Conservation (phyloP, 2,888 invertebrate genomes). For the Amiota communis region DNA sequence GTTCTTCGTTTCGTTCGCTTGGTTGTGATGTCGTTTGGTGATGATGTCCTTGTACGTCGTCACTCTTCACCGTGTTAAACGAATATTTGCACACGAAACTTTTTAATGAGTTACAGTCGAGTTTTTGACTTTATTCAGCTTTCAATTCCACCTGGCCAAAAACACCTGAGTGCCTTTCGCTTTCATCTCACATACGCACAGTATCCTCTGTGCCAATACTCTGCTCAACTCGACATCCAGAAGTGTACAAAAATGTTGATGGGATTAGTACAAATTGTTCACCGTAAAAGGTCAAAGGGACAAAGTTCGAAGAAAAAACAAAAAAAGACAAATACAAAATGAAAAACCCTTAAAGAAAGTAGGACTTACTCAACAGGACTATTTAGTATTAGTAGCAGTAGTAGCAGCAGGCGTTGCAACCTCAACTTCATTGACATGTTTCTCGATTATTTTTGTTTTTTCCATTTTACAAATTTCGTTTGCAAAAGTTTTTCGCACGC, state of each 20-base stretch:
- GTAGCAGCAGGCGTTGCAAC: neutral
- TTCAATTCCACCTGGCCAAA: neutral
- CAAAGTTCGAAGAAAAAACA: neutral
- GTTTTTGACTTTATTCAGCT: constrained; percentile 8
- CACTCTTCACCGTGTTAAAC: constrained; percentile 30
- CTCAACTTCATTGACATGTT: constrained; percentile 9
- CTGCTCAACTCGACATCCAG: constrained; percentile 7
- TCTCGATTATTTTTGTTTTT: neutral
- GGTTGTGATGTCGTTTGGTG: constrained; percentile 1
- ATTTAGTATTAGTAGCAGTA: neutral
- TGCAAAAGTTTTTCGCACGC: constrained; percentile 6
- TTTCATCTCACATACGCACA: neutral
- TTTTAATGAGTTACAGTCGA: constrained; percentile 58
- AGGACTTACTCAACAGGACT: no score
- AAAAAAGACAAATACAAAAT: neutral
- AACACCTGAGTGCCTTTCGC: neutral
- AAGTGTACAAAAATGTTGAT: constrained; percentile 23
- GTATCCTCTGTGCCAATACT: neutral
- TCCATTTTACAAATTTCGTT: constrained; percentile 9
- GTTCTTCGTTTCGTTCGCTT: neutral
- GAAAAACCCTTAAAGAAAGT: constrained; percentile 6
- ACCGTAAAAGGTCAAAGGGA: constrained; percentile 21
- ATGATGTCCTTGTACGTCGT: neutral
- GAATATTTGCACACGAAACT: constrained; percentile 59
- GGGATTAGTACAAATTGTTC: constrained; percentile 22